Percentiles rank a stretch among this genome's conserved stretches.
Evolutionary conservation across 2,888 invertebrate species (phyloP).

Genomic region (Plagiodera versicolora): DNA sequence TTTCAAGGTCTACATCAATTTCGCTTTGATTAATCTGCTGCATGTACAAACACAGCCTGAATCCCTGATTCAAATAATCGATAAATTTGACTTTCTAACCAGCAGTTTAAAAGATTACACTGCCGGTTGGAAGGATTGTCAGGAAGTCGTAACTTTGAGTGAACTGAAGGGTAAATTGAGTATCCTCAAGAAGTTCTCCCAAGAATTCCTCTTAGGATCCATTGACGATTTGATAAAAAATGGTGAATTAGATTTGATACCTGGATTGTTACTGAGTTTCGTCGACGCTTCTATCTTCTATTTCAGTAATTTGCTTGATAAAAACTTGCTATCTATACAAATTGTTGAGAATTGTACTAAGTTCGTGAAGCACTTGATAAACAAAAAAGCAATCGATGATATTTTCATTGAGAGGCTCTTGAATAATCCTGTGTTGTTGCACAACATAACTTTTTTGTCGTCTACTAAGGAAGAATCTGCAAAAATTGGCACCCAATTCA

Average conservation of each 20-base stretch:
- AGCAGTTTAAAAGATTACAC: slow-evolving; percentile 55
- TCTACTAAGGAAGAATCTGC: slow-evolving; percentile 38
- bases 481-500: slow-evolving; percentile 45
- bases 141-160: slow-evolving; percentile 23
- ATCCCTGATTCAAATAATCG: slow-evolving; percentile 57
- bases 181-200: slow-evolving; percentile 36
- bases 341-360: slow-evolving; percentile 35
- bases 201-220: slow-evolving; percentile 34
- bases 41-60: slow-evolving; percentile 63
- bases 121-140: slow-evolving; percentile 55
- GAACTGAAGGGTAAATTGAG: slow-evolving; percentile 39
- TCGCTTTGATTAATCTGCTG: slow-evolving; percentile 59
- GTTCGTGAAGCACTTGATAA: slow-evolving; percentile 34
- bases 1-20: slow-evolving; percentile 54
- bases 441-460: slow-evolving; percentile 50
- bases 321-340: slow-evolving; percentile 18
- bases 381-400: slow-evolving; percentile 29
- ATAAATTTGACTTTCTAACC: slow-evolving; percentile 55
- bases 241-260: slow-evolving; percentile 30
- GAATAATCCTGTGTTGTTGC: slow-evolving; percentile 52
- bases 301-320: slow-evolving; percentile 36
- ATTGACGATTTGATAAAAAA: slow-evolving; percentile 33
- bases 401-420: slow-evolving; percentile 49
- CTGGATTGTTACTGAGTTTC: slow-evolving; percentile 39
- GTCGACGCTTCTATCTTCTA: slow-evolving; percentile 42